Conservation (phyloP, 1,140 invertebrate genomes). For the Pararge aegeria region DNA sequence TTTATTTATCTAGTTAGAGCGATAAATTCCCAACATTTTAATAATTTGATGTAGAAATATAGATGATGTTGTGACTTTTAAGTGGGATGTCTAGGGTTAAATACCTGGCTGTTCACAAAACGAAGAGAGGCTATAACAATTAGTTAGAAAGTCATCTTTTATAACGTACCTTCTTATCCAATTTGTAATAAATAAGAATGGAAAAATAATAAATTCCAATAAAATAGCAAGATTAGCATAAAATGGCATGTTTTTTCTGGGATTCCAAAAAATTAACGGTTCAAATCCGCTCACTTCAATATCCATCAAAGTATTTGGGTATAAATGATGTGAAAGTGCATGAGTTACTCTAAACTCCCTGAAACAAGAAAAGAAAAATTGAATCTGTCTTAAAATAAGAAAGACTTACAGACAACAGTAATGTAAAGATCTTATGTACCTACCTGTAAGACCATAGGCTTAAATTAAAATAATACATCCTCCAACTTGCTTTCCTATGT, state of each 20-base stretch:
- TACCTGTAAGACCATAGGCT: slow-evolving; percentile 83
- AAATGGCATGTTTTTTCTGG: slow-evolving; percentile 58
- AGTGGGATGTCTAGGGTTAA: too few species aligned
- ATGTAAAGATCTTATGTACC: too few species aligned
- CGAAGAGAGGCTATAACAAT: too few species aligned
- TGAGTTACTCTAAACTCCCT: slow-evolving; percentile 89
- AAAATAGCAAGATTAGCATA: slow-evolving; percentile 43
- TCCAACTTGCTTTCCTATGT: slow-evolving; percentile 88
- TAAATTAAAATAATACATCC: slow-evolving; percentile 90
- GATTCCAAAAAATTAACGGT: slow-evolving; percentile 84
- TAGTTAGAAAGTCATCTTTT: too few species aligned
- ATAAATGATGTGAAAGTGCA: slow-evolving; percentile 88
- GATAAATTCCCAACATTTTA: too few species aligned
- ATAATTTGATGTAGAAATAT: too few species aligned
- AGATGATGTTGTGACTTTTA: too few species aligned
- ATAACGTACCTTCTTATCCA: slow-evolving; percentile 43
- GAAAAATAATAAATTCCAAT: slow-evolving; percentile 40
- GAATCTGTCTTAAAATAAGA: too few species aligned
- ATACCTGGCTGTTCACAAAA: too few species aligned
- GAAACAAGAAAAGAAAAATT: slow-evolving; percentile 38
- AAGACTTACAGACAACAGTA: too few species aligned
- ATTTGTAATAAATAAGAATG: slow-evolving; percentile 39
- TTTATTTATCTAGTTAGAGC: too few species aligned
- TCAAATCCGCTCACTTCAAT: slow-evolving; percentile 86
- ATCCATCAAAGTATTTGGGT: slow-evolving; percentile 89